These are phyloP conservation scores for Leucania comma DNA, from an alignment of 2,888 invertebrate genomes.

Conservation along the genomic window DNA sequence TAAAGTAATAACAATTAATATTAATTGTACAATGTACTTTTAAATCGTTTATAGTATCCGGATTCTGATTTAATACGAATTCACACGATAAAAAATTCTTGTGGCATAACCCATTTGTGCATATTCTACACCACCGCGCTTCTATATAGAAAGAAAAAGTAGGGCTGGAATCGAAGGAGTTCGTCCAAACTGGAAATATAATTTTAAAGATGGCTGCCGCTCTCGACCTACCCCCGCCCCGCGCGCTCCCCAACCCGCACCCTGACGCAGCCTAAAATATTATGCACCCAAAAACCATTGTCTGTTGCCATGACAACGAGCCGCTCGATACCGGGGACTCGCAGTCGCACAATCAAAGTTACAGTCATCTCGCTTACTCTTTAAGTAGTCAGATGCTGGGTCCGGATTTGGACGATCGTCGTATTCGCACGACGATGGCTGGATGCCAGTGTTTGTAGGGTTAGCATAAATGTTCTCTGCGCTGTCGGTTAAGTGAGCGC, in stretches of 20 bases:
- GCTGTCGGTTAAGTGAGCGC: conserved; percentile 71
- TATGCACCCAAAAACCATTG: conserved; percentile 91
- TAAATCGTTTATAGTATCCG: conserved; percentile 11
- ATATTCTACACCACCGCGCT: conserved; percentile 70
- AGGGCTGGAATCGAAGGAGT: conserved; percentile 83
- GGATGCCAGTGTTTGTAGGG: conserved; percentile 85
- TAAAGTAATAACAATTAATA: conserved; percentile 32
- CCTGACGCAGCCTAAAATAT: conserved; percentile 90
- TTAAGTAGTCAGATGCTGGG: conserved; percentile 81
- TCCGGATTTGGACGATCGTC: conserved; percentile 82
- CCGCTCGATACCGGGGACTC: conserved; percentile 87
- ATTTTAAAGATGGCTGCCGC: conserved; percentile 90
- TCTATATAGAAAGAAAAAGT: conserved; percentile 77
- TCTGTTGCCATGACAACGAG: conserved; percentile 89
- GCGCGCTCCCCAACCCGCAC: conserved; percentile 74
- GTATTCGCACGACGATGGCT: conserved; percentile 84
- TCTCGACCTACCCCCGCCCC: conserved; percentile 80
- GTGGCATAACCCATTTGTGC: conserved; percentile 63
- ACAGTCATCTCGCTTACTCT: conserved; percentile 87
- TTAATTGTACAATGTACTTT: conserved; percentile 18
- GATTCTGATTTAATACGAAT: conserved; percentile 7
- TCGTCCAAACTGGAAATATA: conserved; percentile 89
- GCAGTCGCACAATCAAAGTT: conserved; percentile 82
- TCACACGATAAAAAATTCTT: conserved; percentile 2
- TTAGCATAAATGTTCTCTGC: conserved; percentile 78